phyloP scores from a whole-genome alignment of 2,888 invertebrate genomes.

The Lithophane ornitopus region DNA sequence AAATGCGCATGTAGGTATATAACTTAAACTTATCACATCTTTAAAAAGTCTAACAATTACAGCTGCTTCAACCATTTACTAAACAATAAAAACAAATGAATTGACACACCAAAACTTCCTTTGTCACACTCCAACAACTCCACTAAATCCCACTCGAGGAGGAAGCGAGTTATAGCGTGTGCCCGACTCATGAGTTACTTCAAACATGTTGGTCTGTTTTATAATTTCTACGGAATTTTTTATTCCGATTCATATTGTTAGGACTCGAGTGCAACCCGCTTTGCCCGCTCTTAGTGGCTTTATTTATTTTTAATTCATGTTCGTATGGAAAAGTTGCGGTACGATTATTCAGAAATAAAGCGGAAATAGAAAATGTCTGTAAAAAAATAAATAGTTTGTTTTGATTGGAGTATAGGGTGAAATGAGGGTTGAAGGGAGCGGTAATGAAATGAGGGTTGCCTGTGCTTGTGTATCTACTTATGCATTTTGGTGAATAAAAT shows the following conservation, averaged over 20 bases:
- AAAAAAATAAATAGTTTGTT: constrained; percentile 17
- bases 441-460: neutral
- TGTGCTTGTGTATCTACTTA: no score
- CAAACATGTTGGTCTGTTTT: constrained; percentile 85
- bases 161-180: constrained; percentile 86
- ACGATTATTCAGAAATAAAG: constrained; percentile 36
- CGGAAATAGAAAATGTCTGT: constrained; percentile 44
- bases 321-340: constrained; percentile 32
- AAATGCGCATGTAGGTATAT: neutral
- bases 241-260: constrained; percentile 72
- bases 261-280: constrained; percentile 53
- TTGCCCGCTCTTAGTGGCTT: constrained; percentile 37
- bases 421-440: neutral
- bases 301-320: constrained; percentile 54
- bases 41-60: neutral
- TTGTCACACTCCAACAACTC: constrained; percentile 66
- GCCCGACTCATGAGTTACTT: constrained; percentile 83
- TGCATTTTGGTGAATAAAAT: neutral
- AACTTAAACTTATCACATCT: no score
- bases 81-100: neutral
- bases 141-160: constrained; percentile 73
- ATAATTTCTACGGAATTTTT: constrained; percentile 80
- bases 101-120: constrained; percentile 36
- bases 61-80: neutral
- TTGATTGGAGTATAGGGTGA: constrained; percentile 8